These are phyloP conservation scores for Vimba vimba DNA, from an alignment of 2,113 vertebrate species.

Conservation along the genomic window DNA sequence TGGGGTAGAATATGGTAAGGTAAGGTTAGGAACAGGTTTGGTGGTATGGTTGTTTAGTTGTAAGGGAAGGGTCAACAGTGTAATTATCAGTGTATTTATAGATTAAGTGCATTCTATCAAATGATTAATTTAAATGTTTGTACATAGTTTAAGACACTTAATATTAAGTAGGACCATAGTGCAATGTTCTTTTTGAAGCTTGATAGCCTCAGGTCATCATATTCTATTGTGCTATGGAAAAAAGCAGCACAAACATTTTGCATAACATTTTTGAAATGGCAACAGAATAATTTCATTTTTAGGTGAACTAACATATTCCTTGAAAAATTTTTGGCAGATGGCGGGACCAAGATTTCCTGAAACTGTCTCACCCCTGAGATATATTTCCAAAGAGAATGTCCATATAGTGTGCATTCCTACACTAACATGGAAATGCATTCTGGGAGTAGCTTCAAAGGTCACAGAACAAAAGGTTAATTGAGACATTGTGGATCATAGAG, in stretches of 20 bases:
- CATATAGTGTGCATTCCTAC: not conserved
- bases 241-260: not conserved
- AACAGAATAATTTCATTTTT: not conserved
- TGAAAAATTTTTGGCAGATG: not conserved
- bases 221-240: not conserved
- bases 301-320: not conserved
- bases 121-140: no score
- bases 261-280: not conserved
- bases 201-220: not conserved
- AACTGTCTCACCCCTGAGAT: not conserved
- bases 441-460: conserved; percentile 5
- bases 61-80: no score
- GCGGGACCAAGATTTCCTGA: not conserved
- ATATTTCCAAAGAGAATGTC: not conserved
- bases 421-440: conserved; percentile 1
- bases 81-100: no score
- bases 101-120: no score
- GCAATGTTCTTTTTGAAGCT: not conserved
- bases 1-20: no score
- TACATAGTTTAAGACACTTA: no score
- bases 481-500: not conserved
- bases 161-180: not conserved
- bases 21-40: no score
- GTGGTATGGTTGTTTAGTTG: no score
- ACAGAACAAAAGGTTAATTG: conserved; percentile 10